Conservation (phyloP, 2,888 invertebrate species). For the Tenodera sinensis region DNA sequence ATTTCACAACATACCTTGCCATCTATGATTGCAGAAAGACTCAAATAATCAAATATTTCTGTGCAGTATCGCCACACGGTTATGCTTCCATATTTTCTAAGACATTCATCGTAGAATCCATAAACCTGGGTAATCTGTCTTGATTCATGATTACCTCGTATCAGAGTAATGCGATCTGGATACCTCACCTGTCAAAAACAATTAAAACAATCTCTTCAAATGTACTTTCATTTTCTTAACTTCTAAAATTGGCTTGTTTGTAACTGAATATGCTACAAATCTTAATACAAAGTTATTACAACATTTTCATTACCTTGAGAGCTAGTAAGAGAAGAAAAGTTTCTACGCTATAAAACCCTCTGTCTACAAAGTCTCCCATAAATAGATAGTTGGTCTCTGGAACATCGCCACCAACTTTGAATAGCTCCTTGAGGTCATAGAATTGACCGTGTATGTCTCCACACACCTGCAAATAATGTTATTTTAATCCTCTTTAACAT, state of each 20-base stretch:
- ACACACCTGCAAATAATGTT: slow-evolving; percentile 69
- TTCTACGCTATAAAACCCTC: slow-evolving; percentile 98
- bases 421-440: slow-evolving; percentile 94
- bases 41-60: slow-evolving; percentile 97
- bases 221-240: neutral
- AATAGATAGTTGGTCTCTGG: slow-evolving; percentile 99
- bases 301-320: slow-evolving; percentile 68
- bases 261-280: neutral
- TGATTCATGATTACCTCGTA: slow-evolving; percentile 98
- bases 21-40: slow-evolving; percentile 94
- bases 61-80: slow-evolving; percentile 99
- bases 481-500: too few relatives aligned
- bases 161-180: slow-evolving; percentile 97
- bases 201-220: neutral
- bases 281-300: slow-evolving; percentile 31
- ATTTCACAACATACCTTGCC: slow-evolving; percentile 60
- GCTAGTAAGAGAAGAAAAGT: slow-evolving; percentile 95
- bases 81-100: slow-evolving; percentile 96
- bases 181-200: slow-evolving; percentile 75
- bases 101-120: slow-evolving; percentile 98
- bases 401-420: slow-evolving; percentile 98
- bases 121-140: slow-evolving; percentile 99
- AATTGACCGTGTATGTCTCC: slow-evolving; percentile 99
- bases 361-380: slow-evolving; percentile 99
- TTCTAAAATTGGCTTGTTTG: neutral